These are phyloP conservation scores for Ceyx cyanopectus DNA, from an alignment of 2,113 vertebrate genomes.

Conservation along the genomic window DNA sequence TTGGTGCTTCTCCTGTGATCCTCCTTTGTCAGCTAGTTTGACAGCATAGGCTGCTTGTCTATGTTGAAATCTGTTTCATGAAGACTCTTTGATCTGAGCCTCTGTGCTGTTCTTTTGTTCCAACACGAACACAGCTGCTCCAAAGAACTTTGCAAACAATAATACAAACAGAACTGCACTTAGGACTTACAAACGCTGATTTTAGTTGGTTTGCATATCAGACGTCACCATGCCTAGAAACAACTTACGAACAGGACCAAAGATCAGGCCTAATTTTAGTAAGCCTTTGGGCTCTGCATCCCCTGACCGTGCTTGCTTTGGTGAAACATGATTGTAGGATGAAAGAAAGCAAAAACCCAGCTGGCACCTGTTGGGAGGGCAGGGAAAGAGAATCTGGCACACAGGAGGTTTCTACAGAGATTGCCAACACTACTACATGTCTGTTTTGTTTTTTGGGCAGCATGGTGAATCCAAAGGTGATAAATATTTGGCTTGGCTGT, in stretches of 20 bases:
- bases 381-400: constrained; percentile 54
- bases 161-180: constrained; percentile 36
- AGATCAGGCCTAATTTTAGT: constrained; percentile 70
- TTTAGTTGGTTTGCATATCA: constrained; percentile 11
- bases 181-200: constrained; percentile 52
- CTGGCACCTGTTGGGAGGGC: constrained; percentile 53
- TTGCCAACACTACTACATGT: constrained; percentile 55
- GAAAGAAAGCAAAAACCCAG: constrained; percentile 58
- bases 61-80: not conserved
- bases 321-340: constrained; percentile 17
- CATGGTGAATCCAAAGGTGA: constrained; percentile 20
- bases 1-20: fast-evolving
- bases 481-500: constrained; percentile 30
- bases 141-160: constrained; percentile 5
- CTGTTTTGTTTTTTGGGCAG: constrained; percentile 50
- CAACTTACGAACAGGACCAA: constrained; percentile 22
- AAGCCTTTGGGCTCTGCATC: constrained; percentile 24
- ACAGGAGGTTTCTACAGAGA: constrained; percentile 45
- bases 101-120: not conserved
- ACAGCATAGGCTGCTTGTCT: not conserved
- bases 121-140: not conserved
- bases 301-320: constrained; percentile 18
- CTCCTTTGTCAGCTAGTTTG: not conserved
- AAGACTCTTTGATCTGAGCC: not conserved
- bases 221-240: not conserved